phyloP scores from a whole-genome alignment of 2,113 vertebrate genomes.

The Vimba vimba region DNA sequence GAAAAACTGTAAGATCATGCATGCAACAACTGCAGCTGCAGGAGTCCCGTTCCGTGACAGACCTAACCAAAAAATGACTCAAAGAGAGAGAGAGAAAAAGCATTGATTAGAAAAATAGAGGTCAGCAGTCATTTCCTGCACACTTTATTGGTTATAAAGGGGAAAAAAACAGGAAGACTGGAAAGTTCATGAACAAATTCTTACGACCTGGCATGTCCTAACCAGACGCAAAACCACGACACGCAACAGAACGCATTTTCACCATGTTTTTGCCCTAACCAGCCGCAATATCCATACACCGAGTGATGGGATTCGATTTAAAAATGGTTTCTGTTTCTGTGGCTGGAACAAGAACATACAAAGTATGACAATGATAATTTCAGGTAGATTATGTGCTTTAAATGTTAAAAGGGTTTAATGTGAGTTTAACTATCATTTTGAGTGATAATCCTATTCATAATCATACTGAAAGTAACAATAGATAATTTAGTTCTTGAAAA shows the following conservation, averaged over 20 bases:
- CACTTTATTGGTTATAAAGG: slow-evolving; percentile 48
- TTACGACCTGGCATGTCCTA: neutral
- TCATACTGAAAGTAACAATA: neutral
- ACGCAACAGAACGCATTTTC: neutral
- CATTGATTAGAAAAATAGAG: slow-evolving; percentile 28
- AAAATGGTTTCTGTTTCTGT: neutral
- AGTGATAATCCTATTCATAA: neutral
- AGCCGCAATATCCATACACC: neutral
- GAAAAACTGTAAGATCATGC: slow-evolving; percentile 8
- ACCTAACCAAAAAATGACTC: neutral
- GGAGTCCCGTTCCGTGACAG: slow-evolving; percentile 36
- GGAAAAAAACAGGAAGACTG: slow-evolving; percentile 3
- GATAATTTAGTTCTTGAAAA: neutral
- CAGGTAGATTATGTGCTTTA: neutral
- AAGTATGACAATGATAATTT: neutral
- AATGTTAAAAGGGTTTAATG: neutral
- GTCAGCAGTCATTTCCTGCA: slow-evolving; percentile 17
- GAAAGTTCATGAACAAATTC: slow-evolving; percentile 9
- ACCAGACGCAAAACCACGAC: neutral
- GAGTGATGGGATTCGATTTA: neutral
- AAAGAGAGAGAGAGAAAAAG: slow-evolving; percentile 34
- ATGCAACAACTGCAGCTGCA: slow-evolving; percentile 33
- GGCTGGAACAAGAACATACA: neutral
- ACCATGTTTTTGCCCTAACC: neutral
- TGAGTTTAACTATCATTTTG: neutral